These are phyloP conservation scores for Sesamia inferens DNA, from an alignment of 2,888 invertebrate genomes.

Conservation along the genomic window DNA sequence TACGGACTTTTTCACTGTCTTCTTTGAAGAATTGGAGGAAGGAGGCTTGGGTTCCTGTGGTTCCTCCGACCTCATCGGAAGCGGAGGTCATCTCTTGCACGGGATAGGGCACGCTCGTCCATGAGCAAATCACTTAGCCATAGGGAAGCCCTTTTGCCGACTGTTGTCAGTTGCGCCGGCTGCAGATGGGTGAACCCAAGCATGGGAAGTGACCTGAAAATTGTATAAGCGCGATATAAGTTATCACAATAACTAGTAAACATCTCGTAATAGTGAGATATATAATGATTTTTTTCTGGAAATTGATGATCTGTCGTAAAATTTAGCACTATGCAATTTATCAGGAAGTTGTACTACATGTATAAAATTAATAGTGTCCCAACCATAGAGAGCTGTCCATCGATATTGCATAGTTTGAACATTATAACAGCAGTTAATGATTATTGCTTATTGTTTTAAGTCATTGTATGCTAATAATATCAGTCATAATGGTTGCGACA, in stretches of 20 bases:
- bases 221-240: not conserved
- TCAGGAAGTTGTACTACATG: constrained; percentile 23
- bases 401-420: too few species aligned
- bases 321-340: constrained; percentile 24
- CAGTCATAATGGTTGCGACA: too few species aligned
- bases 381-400: not conserved
- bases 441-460: too few species aligned
- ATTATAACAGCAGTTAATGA: too few species aligned
- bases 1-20: constrained; percentile 94
- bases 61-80: constrained; percentile 99
- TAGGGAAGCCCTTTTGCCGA: constrained; percentile 98
- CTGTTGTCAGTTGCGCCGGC: constrained; percentile 99
- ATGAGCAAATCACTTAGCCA: constrained; percentile 99
- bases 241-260: not conserved
- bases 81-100: constrained; percentile 94
- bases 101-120: constrained; percentile 96
- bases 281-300: not conserved
- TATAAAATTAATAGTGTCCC: constrained; percentile 30
- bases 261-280: not conserved
- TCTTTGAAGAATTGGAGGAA: constrained; percentile 98
- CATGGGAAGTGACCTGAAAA: constrained; percentile 93
- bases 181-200: constrained; percentile 99
- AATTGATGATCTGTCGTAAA: not conserved
- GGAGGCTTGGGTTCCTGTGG: constrained; percentile 99
- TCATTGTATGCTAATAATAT: too few species aligned